Evolutionary conservation across 2,888 invertebrate species (phyloP).

Genomic region (Netelia melanura): DNA sequence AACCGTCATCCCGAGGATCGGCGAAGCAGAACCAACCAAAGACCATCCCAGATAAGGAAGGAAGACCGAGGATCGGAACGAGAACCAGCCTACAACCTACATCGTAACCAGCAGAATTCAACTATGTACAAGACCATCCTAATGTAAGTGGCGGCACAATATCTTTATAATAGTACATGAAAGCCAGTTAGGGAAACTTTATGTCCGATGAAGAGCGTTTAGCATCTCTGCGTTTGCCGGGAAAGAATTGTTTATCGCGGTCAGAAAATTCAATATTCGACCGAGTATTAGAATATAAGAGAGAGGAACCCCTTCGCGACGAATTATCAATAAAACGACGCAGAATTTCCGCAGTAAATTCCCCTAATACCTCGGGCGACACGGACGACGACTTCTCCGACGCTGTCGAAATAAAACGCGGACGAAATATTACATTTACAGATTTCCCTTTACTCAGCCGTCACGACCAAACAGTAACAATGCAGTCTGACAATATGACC

Average conservation of each 20-base stretch:
- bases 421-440: not conserved
- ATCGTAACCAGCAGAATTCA: no score
- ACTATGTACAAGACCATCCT: no score
- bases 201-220: conserved; percentile 8
- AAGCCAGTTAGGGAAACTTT: not conserved
- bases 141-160: no score
- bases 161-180: no score
- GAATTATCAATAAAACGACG: not conserved
- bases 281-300: not conserved
- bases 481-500: not conserved
- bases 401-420: no score
- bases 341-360: not conserved
- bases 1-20: no score
- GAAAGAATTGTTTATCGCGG: not conserved
- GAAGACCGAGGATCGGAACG: no score
- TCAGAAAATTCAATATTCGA: not conserved
- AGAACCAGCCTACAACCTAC: no score
- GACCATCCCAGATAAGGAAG: no score
- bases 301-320: not conserved
- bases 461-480: not conserved
- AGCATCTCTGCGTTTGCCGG: not conserved
- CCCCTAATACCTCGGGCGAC: not conserved
- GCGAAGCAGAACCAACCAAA: no score
- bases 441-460: not conserved
- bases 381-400: not conserved